These are phyloP conservation scores for Thunnus thynnus DNA, from an alignment of 2,113 vertebrate species.

Conservation along the genomic window DNA sequence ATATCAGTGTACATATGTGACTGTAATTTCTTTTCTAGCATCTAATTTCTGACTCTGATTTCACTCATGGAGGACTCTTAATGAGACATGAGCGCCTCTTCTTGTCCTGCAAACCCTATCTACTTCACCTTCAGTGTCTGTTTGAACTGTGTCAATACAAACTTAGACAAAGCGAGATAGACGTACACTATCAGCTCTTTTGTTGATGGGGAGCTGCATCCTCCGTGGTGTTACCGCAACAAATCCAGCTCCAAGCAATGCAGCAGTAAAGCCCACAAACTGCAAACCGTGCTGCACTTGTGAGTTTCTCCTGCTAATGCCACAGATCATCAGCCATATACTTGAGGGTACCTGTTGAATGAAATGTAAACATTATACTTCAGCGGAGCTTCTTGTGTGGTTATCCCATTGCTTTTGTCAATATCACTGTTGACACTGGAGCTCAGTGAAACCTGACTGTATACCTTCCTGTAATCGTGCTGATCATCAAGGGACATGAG, in stretches of 20 bases:
- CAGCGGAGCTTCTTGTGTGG: conserved; percentile 55
- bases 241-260: conserved; percentile 32
- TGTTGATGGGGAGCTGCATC: conserved; percentile 41
- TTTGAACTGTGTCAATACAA: conserved; percentile 70
- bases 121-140: conserved; percentile 76
- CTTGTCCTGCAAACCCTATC: conserved; percentile 44
- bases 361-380: conserved; percentile 65
- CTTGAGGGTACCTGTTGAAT: conserved; percentile 41
- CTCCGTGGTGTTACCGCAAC: not conserved
- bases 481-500: conserved; percentile 47
- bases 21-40: conserved; percentile 72
- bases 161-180: conserved; percentile 57
- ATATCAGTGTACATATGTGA: conserved; percentile 81
- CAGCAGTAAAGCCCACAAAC: conserved; percentile 46
- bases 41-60: conserved; percentile 74
- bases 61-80: conserved; percentile 68
- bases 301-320: conserved; percentile 50
- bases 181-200: conserved; percentile 33
- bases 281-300: conserved; percentile 44
- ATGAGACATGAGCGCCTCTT: conserved; percentile 66
- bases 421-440: conserved; percentile 67
- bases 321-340: conserved; percentile 46
- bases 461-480: conserved; percentile 56
- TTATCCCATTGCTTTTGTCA: conserved; percentile 60
- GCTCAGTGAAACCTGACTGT: conserved; percentile 63